These are phyloP conservation scores for Argyra leucocephala DNA, from an alignment of 2,888 invertebrate species.

Conservation along the genomic window DNA sequence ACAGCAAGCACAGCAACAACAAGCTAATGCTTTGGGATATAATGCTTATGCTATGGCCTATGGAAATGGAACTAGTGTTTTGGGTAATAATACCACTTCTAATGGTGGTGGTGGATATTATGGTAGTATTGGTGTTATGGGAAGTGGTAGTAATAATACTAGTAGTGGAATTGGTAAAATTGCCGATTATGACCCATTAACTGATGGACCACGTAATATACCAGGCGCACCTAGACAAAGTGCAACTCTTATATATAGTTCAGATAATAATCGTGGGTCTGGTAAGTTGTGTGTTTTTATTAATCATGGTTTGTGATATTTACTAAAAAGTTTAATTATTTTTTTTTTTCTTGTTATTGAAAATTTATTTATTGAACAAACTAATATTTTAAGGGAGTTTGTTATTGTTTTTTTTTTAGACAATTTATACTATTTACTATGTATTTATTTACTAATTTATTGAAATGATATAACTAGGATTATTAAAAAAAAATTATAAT, in stretches of 20 bases:
- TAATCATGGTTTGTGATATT: no score
- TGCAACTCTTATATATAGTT: conserved; percentile 77
- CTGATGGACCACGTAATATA: conserved; percentile 58
- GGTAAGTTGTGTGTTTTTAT: conserved; percentile 43
- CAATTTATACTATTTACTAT: no score
- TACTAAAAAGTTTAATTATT: no score
- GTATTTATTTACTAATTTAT: no score
- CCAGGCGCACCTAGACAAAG: conserved; percentile 69
- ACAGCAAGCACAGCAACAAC: conserved; percentile 27
- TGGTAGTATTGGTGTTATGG: conserved; percentile 22
- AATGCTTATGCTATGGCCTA: conserved; percentile 10
- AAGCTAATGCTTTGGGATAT: conserved; percentile 13
- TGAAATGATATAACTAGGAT: no score
- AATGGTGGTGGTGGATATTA: conserved; percentile 17
- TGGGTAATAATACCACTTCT: conserved; percentile 13
- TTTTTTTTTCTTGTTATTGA: no score
- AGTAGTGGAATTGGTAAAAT: conserved; percentile 56
- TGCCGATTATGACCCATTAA: conserved; percentile 70
- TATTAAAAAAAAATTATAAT: no score
- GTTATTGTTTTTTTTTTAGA: no score
- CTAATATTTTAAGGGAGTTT: no score
- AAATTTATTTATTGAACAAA: no score
- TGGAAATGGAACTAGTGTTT: conserved; percentile 16
- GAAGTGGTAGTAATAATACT: conserved; percentile 25
- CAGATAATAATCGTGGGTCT: conserved; percentile 58